Base-by-base conservation (phyloP, 2,797 vertebrate genomes). In the Cercopithecus neglectus region DNA sequence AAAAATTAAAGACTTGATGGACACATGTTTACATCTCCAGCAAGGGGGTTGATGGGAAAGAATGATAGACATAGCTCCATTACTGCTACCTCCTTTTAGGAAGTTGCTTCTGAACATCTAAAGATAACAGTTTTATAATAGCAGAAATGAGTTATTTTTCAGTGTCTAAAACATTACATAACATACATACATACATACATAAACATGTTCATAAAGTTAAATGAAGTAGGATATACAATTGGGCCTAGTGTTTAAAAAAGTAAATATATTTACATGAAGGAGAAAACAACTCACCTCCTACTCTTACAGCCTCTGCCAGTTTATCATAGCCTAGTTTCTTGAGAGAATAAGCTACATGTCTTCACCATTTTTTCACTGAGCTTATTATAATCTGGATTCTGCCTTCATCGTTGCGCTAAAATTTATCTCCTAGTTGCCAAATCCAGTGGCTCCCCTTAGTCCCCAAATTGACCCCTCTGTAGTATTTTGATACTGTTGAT, bases 141-240 rank as follows among this genome's bases (percentile, higher is more conserved):
- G 61, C 74, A 88, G 64, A 61, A 93, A 74, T 72, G 74, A 92
- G 5, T 76, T 59, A 28, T 64, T 91, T 96, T 95, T 76, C 44
- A 39, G 0, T 94, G 64, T 88, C 85, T 96, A 48, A 94, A 92
- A 72, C 84, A 57, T 41, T 82, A 26, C 55, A 50, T 50, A 16
- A 50, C 16, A 50, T 50, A 50, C 48, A 50, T 50, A 50, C 48
- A 44, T 41, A 12, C 10, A 48, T 48, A 50, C 48, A 50, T 93
- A 59, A 21, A 85, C 48, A 53, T 79, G 36, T 50, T 90, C n/a
- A 28, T 95, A 7, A 91, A 86, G 64, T 88, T 87, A 94, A 91
- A 82, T 91, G 30, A 64, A 88, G 59, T 70, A 53, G 75, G 24
- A 48, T 50, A 74, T 83, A 95, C 80, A 89, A 81, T 44, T 55